Evolutionary conservation across 2,113 vertebrate species (phyloP), one percentile per base, ranked within the genome.

Genomic region (Paratilapia polleni): DNA sequence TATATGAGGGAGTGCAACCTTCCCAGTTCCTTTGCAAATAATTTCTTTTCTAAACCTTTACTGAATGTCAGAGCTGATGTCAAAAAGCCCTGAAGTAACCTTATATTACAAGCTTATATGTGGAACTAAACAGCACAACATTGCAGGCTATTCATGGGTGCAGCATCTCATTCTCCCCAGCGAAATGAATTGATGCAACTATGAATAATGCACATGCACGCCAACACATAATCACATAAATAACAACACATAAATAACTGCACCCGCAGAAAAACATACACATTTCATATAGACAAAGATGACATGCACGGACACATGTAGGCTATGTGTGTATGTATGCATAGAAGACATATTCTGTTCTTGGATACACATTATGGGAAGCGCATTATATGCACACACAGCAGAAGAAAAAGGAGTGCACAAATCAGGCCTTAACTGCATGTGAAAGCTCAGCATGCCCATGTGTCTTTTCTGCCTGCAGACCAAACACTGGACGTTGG

Each of bases 381-480:
- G 13, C 0, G 24, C 86, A 87, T 78, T 49, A 81, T 28, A 57
- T 64, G 5, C 38, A n/a, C 47, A 34, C 68, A 52, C 17, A 31
- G 36, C 11, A 80, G 43, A 36, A 62, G 61, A 68, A 64, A 59
- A 28, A n/a, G 41, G 63, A 61, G 84, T 8, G 14, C 12, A 83
- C 38, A 80, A 59, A 78, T 92, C 85, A 75, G 38, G 59, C 28
- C 38, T 28, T 92, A 90, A 93, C 59, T 77, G 68, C 68, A 90
- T 89, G 89, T 93, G 93, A 93, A 93, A 81, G 90, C 90, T 75
- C 88, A 87, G 87, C 89, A 81, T 54, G 64, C 81, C 89, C 76
- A 64, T 92, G 84, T 81, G 86, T 81, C 73, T 86, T 78, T 87
- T 57, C 81, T 70, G 88, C 90, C 93, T 79, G 90, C 85, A 93